These are phyloP conservation scores for Cetoscarus ocellatus DNA, from an alignment of 2,797 vertebrate genomes.

Conservation along the genomic window DNA sequence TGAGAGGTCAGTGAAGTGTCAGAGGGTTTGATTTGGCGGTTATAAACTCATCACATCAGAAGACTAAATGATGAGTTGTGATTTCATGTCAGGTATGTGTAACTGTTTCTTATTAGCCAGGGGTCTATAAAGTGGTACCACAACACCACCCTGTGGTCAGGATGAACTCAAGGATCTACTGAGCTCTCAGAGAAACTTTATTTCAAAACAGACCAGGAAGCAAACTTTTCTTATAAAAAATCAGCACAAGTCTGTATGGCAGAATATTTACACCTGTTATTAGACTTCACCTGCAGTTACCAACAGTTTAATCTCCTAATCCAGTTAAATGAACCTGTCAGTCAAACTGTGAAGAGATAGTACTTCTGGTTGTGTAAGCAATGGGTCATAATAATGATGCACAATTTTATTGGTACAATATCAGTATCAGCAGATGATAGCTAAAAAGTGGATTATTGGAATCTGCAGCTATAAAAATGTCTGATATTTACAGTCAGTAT, in stretches of 20 bases:
- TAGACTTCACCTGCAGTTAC: too few species aligned
- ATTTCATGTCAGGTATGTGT: slow-evolving; percentile 56
- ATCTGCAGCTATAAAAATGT: too few species aligned
- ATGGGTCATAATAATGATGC: too few species aligned
- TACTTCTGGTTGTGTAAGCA: not conserved
- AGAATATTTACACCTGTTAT: too few species aligned
- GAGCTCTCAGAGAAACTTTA: not conserved
- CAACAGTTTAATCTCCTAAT: too few species aligned
- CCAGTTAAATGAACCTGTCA: not conserved
- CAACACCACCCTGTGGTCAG: slow-evolving; percentile 64
- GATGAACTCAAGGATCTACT: not conserved
- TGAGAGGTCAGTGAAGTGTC: too few species aligned
- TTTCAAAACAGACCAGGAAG: not conserved
- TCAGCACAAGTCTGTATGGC: not conserved
- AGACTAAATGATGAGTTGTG: slow-evolving; percentile 17
- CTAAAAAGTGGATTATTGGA: too few species aligned
- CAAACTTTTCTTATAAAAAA: not conserved
- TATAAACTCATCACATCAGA: not conserved
- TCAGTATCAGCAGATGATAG: too few species aligned
- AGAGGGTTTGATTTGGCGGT: too few species aligned
- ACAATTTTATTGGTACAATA: too few species aligned
- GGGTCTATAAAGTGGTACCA: slow-evolving; percentile 8
- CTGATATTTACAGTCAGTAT: too few species aligned
- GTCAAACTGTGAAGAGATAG: not conserved
- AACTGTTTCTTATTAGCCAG: slow-evolving; percentile 55